Base-by-base conservation (phyloP, 2,113 vertebrate genomes). In the Oryzias melastigma region DNA sequence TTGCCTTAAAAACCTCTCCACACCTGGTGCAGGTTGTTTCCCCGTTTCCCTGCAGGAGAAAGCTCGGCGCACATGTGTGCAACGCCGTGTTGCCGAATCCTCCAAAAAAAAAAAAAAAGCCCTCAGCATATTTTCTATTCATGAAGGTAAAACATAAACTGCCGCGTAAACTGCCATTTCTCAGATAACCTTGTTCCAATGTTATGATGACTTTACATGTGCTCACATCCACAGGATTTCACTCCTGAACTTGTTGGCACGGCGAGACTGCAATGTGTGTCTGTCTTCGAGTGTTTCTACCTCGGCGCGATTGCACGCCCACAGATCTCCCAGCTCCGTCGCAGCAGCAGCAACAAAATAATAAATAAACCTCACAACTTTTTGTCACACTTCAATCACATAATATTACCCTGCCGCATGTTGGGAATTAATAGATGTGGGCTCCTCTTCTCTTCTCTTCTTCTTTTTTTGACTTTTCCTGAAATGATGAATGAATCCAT, bases 311-410 rank as follows among this genome's bases (percentile, higher is more conserved):
- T 85, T 85, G 66, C 85, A 87, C 88, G 82, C 83, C 88, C 85
- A 88, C 87, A 83, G 72, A 85, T 87, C 77, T 67, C 75, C 83
- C 81, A 85, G 86, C 82, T 76, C 72, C 77, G 15, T 78, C 76
- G 78, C 85, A 83, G 82, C 86, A 83, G 82, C 86, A 81, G 81
- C 54, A 77, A 56, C 67, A 64, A 69, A 64, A 62, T 63, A 78
- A 82, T 29, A 78, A 82, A 82, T 73, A 77, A 82, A 85, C 64
- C 80, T 89, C 85, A 75, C 85, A 86, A 90, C 86, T 86, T 90
- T 88, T 81, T 85, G 81, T 89, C 88, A 90, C 87, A 88, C 87
- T 88, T 90, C 85, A 85, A 85, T 87, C 85, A 87, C 88, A 82
- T 87, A 85, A 83, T 73, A 86, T 87, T 81, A 75, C 80, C 71